Base-by-base conservation (phyloP, 1,140 invertebrate species). In the Conopomorpha cramerella region DNA sequence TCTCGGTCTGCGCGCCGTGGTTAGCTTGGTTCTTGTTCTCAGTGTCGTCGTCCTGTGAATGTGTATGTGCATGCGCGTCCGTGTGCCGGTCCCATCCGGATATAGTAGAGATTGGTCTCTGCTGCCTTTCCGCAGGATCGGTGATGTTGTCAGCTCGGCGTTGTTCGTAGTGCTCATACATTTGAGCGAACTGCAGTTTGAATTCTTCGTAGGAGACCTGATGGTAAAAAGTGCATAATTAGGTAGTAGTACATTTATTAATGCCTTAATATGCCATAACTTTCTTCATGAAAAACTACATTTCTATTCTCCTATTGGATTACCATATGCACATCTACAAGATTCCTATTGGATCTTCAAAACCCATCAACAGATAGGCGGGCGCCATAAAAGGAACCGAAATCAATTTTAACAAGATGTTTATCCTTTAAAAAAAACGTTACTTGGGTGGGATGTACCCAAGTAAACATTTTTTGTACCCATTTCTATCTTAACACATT, bases 131-230 rank as follows among this genome's bases (percentile, higher is more conserved):
- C n/a, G 90, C 86, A 0, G 94, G 94, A 78, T 97, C 95, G 0
- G 93, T 94, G 34, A 97, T 93, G 55, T 97, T 93, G 61, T 97
- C 94, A 2, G 92, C 90, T 26, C 94, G 82, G 43, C 95, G 89
- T 38, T 93, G 84, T 55, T 97, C 95, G 67, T 97, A 98, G 58
- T 96, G 94, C 58, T 96, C 93, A 71, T 98, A 98, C 92, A 98
- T 96, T 78, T 95, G 92, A 36, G 92, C 91, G 70, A 95, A 95
- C 60, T 95, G 92, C 11, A 95, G 81, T 63, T 95, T 94, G 65
- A 98, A 98, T 76, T 98, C 95, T 81, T 98, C 95, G 65, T 96
- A 97, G 0, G 95, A 95, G 3, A 94, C 91, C 90, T 90, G 49
- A 30, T 43, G 52, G 36, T 8, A 41, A 16, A 29, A 31, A 27